Evolutionary conservation across 2,113 vertebrate genomes (phyloP).

Genomic region (Condylura cristata): DNA sequence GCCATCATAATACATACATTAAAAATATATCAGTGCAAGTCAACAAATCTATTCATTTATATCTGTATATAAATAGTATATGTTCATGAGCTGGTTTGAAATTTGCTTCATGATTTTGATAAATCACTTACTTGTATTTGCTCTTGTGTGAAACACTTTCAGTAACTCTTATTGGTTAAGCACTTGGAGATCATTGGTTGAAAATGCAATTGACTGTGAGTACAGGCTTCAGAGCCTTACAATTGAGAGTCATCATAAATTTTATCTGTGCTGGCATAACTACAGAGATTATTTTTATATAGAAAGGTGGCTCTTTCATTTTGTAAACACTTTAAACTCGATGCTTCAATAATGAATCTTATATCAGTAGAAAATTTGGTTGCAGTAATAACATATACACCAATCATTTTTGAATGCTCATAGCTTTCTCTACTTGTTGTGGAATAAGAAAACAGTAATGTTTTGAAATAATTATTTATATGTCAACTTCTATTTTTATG

Average conservation of each 20-base stretch:
- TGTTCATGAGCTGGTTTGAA: background rate
- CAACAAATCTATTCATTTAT: background rate
- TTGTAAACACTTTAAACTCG: conserved; percentile 41
- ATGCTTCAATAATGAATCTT: conserved; percentile 28
- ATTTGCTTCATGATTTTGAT: conserved; percentile 40
- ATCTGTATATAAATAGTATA: background rate
- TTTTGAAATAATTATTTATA: conserved; percentile 25
- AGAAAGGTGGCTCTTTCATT: conserved; percentile 6
- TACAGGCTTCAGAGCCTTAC: background rate
- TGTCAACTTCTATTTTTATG: conserved; percentile 1
- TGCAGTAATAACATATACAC: background rate
- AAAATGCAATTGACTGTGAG: conserved; percentile 25
- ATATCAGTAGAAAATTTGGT: conserved; percentile 9
- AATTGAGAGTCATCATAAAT: conserved; percentile 6
- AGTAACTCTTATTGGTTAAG: conserved; percentile 42
- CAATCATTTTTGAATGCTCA: background rate
- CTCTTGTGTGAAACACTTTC: conserved; percentile 27
- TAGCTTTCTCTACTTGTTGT: background rate
- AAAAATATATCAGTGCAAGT: background rate
- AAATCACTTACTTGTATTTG: conserved; percentile 39
- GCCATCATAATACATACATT: background rate
- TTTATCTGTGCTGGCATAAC: conserved; percentile 2
- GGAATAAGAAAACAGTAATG: conserved; percentile 29
- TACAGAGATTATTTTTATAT: conserved; percentile 38
- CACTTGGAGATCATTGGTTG: conserved; percentile 43